Percentiles rank a stretch among this genome's conserved stretches.
Conservation (phyloP, 2,113 vertebrate species). For the Caloenas nicobarica region DNA sequence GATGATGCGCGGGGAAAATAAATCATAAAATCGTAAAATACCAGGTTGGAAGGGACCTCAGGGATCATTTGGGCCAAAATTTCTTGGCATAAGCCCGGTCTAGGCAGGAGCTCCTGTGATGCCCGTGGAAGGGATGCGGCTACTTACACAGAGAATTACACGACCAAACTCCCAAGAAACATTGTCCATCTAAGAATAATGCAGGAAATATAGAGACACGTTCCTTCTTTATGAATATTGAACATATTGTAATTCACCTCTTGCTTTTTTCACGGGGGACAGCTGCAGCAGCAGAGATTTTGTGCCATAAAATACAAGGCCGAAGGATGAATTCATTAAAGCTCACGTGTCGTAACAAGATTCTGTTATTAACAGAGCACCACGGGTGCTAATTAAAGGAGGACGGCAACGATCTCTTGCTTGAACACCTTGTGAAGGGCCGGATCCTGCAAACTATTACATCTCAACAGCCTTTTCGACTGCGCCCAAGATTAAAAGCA, state of each 20-base stretch:
- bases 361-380: background rate
- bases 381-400: background rate
- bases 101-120: rapidly evolving
- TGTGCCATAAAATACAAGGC: rapidly evolving
- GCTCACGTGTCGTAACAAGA: background rate
- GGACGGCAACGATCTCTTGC: background rate
- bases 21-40: no score
- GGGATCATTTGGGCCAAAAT: no score
- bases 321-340: background rate
- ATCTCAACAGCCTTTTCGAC: background rate
- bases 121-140: rapidly evolving
- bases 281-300: background rate
- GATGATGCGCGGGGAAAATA: rapidly evolving
- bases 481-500: background rate
- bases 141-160: background rate
- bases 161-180: background rate
- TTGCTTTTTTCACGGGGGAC: background rate
- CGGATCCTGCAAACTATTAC: rapidly evolving
- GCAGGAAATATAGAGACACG: background rate
- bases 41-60: no score
- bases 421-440: background rate
- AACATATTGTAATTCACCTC: background rate
- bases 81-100: no score
- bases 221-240: background rate
- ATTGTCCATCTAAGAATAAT: rapidly evolving